Evolutionary conservation across 2,888 invertebrate genomes (phyloP), one percentile per base, ranked within the genome.

Genomic region (Salticus scenicus): DNA sequence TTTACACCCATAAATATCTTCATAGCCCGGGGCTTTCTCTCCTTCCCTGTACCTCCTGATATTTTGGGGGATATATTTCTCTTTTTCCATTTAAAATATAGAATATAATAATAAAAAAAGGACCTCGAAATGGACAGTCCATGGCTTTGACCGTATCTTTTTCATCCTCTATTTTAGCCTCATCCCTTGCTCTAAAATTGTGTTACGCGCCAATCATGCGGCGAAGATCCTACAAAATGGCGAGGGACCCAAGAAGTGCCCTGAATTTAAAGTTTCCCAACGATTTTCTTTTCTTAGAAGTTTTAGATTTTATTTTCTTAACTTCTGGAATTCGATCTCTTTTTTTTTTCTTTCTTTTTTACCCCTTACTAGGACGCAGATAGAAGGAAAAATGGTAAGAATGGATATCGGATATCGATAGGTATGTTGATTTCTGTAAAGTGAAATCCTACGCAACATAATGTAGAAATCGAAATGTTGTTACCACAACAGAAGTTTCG

Each of bases 281-380:
- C 37, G 28, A 12, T 30, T 28, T 51, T 24, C 14, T 67, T 31
- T 20, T 67, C 20, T 27, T 30, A 41, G n/a, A 12, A 64, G 78
- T 74, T 74, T 81, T 81, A 69, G 74, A 74, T 81, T 81, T 81
- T 74, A 81, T 81, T 81, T 81, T 81, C 81, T 81, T 74, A 81
- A 81, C 81, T 81, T 80, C 73, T 47, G 51, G 67, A 80, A 80
- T 72, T 72, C 72, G 37, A 47, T 51, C 47, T 57, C 30, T 42
- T 57, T n/a, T 47, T 33, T 14, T 51, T 66, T 31, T 20, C 27
- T 28, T 42, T n/a, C 30, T 14, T n/a, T 31, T 30, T 28, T 24
- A 17, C 24, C 66, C 57, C 37, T 67, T 51, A 12, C 17, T 24
- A 17, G n/a, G 33, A 17, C 28, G 24, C 41, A n/a, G 12, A 31